Evolutionary conservation across 2,888 invertebrate species (phyloP).

Genomic region (Watsonalla binaria): DNA sequence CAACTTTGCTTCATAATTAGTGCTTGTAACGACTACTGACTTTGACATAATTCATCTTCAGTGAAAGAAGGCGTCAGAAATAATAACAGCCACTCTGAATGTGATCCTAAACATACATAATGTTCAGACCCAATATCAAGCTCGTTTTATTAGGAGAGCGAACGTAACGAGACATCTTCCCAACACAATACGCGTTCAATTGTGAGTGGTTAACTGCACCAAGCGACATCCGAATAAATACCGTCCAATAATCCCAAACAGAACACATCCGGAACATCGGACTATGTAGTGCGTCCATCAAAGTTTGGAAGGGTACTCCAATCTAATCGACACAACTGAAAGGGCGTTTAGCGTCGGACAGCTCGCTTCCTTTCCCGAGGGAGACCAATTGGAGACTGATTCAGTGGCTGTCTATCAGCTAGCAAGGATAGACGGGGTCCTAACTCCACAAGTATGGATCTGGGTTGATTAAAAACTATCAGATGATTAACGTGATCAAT

Average conservation of each 20-base stretch:
- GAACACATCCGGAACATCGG: constrained; percentile 45
- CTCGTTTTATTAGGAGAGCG: too few relatives aligned
- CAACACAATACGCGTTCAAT: not conserved
- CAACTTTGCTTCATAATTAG: too few relatives aligned
- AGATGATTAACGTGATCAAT: not conserved
- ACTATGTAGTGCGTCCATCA: constrained; percentile 69
- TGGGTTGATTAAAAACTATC: not conserved
- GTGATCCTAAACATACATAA: too few relatives aligned
- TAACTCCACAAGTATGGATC: not conserved
- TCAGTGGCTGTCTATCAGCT: constrained; percentile 22
- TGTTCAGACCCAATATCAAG: too few relatives aligned
- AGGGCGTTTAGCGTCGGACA: constrained; percentile 71
- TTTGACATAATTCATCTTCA: too few relatives aligned
- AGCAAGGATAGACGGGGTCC: not conserved
- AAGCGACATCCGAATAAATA: constrained; percentile 9
- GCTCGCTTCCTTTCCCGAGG: constrained; percentile 72
- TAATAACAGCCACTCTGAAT: too few relatives aligned
- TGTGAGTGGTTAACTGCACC: constrained; percentile 7
- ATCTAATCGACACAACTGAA: constrained; percentile 70
- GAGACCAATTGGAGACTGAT: constrained; percentile 34
- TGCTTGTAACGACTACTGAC: too few relatives aligned
- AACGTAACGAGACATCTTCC: not conserved
- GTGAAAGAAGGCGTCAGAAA: too few relatives aligned
- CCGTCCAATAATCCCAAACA: constrained; percentile 29
- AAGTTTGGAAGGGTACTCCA: constrained; percentile 69